Conservation (phyloP, 1,140 invertebrate genomes). For the Trissolcus basalis region DNA sequence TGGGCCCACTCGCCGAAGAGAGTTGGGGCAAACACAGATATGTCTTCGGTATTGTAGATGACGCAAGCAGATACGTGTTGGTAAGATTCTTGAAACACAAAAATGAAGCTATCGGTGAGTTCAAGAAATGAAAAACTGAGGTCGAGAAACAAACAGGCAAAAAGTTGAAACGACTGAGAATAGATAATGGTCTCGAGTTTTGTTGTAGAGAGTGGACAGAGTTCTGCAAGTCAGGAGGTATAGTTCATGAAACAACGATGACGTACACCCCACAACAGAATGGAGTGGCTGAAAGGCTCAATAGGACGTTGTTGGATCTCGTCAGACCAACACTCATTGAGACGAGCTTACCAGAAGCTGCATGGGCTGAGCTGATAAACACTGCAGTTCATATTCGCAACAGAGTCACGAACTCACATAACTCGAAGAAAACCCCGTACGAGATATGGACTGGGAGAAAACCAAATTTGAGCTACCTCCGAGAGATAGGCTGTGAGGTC, state of each 20-base stretch:
- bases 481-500: constrained; percentile 66
- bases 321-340: no score
- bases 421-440: constrained; percentile 53
- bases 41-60: constrained; percentile 18
- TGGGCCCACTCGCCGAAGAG: background rate
- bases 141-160: constrained; percentile 58
- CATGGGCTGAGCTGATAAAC: constrained; percentile 53
- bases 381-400: constrained; percentile 66
- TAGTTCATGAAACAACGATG: constrained; percentile 50
- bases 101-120: constrained; percentile 13
- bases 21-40: constrained; percentile 19
- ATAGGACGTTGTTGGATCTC: constrained; percentile 46
- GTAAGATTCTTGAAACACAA: constrained; percentile 19
- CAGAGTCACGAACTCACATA: constrained; percentile 25
- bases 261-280: constrained; percentile 62
- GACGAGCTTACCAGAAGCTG: no score
- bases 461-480: constrained; percentile 58
- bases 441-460: constrained; percentile 62
- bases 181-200: no score
- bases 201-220: no score
- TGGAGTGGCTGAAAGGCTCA: constrained; percentile 46
- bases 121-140: constrained; percentile 31
- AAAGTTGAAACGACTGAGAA: no score
- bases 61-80: constrained; percentile 29
- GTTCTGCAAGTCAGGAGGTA: no score